Evolutionary conservation across 2,888 invertebrate species (phyloP).

Genomic region (Ormyrus pomaceus): DNA sequence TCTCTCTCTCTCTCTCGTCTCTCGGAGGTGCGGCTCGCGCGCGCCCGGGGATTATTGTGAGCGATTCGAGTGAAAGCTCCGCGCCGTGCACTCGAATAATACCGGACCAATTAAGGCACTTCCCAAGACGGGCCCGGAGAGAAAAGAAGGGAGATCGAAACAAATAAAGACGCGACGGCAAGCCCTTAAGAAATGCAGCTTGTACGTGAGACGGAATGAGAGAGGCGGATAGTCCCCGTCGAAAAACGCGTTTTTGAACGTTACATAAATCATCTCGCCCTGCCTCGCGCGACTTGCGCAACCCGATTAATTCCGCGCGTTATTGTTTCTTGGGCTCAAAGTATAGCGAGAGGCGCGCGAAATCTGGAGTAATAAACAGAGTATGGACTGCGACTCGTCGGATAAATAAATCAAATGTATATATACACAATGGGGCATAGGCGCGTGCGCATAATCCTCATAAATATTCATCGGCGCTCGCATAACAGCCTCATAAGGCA

Average conservation of each 20-base stretch:
- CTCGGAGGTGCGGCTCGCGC: not conserved
- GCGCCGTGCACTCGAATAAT: constrained; percentile 51
- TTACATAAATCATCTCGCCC: constrained; percentile 45
- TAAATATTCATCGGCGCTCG: constrained; percentile 39
- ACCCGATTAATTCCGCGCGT: constrained; percentile 20
- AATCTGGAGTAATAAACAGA: constrained; percentile 8
- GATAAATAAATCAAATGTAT: constrained; percentile 41
- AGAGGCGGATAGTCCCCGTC: constrained; percentile 31
- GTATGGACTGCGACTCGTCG: not conserved
- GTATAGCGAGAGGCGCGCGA: not conserved
- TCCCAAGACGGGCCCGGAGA: constrained; percentile 8
- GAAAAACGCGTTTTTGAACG: constrained; percentile 23
- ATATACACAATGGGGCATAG: constrained; percentile 4
- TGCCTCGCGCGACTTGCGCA: not conserved
- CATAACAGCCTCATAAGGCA: constrained; percentile 27
- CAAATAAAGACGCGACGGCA: constrained; percentile 40
- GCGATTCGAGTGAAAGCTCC: constrained; percentile 42
- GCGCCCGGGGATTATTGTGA: constrained; percentile 1
- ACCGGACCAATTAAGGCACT: constrained; percentile 43
- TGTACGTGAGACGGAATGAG: constrained; percentile 42
- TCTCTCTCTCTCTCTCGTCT: no score
- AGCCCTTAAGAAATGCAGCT: constrained; percentile 29
- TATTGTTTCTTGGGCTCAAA: not conserved
- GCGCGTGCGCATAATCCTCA: constrained; percentile 26
- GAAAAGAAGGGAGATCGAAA: constrained; percentile 33